Base-by-base conservation (phyloP, 1,140 invertebrate species). In the Lucilia sericata region DNA sequence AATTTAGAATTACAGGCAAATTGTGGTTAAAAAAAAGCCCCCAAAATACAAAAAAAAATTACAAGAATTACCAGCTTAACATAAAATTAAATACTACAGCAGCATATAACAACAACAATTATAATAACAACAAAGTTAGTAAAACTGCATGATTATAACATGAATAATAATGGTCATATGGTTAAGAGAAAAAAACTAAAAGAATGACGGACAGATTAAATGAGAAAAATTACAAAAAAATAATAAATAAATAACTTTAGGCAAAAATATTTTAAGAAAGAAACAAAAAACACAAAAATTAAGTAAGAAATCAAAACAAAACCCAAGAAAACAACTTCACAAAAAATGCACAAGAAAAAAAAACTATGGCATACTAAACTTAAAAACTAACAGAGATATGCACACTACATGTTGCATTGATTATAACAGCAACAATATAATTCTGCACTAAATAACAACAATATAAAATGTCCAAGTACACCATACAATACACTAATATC, bases 341-440 rank as follows among this genome's bases (percentile, higher is more conserved):
- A 19, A 60, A 60, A 55, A 55, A 84, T 30, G 36, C 74, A 34
- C 13, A 34, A 83, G 47, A 8, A 83, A 83, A 74, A 89, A 88
- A 88, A 89, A 86, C 88, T 86, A 88, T 84, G 85, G 85, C 87
- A 87, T 87, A 88, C 86, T 87, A 89, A 89, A 89, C 87, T 88
- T 88, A 87, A 88, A 87, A 83, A 42, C 25, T 3, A 42, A 1
- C 1, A 30, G 25, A 30, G 42, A n/a, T n/a, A n/a, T 0, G 42
- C 55, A 86, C 80, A 87, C 87, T 89, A 89, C 88, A 90, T 90
- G 88, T 90, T 90, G 88, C 88, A 90, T 90, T 90, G 88, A 90
- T 90, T 90, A 87, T 8, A 42, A 42, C 7, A 8, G 10, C 42
- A 42, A 42, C 42, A 42, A 42, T 10, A 42, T 10, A 42, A 10